Evolutionary conservation across 2,888 invertebrate genomes (phyloP).

Genomic region (Achlya flavicornis): DNA sequence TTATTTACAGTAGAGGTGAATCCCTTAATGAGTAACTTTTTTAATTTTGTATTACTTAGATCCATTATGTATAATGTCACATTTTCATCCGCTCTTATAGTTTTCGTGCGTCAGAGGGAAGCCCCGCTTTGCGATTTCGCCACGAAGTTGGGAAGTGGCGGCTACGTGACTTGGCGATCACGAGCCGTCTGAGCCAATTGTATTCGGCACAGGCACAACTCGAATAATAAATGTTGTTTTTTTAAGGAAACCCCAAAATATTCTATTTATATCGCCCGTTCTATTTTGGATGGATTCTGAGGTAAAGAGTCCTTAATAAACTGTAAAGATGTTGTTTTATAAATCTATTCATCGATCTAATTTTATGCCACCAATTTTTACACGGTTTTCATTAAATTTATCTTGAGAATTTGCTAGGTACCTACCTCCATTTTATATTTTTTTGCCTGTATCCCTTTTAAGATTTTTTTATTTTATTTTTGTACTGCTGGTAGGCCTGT

Average conservation of each 20-base stretch:
- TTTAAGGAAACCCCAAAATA: constrained; percentile 12
- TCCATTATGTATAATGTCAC: background rate
- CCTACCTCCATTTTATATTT: no score
- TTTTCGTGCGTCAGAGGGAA: constrained; percentile 47
- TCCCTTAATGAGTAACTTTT: no score
- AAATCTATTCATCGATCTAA: background rate
- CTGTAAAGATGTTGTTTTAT: background rate
- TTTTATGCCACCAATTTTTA: background rate
- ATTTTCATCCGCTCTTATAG: background rate
- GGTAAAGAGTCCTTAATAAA: background rate
- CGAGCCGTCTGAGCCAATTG: constrained; percentile 17
- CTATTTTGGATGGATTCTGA: background rate
- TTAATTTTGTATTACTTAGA: background rate
- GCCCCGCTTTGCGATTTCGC: constrained; percentile 21
- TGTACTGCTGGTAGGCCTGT: no score
- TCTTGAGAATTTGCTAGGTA: no score
- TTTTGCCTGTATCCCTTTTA: no score
- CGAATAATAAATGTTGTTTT: no score
- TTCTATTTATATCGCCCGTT: constrained; percentile 18
- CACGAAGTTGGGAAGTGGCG: background rate
- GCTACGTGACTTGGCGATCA: constrained; percentile 24
- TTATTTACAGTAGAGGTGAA: no score
- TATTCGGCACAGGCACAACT: no score
- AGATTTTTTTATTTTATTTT: no score
- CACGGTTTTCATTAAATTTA: no score